A percentile compares a stretch with the other conserved stretches of the same genome.
These are phyloP conservation scores for Dryocosmus kuriphilus DNA, from an alignment of 2,888 invertebrate species.

Conservation along the genomic window DNA sequence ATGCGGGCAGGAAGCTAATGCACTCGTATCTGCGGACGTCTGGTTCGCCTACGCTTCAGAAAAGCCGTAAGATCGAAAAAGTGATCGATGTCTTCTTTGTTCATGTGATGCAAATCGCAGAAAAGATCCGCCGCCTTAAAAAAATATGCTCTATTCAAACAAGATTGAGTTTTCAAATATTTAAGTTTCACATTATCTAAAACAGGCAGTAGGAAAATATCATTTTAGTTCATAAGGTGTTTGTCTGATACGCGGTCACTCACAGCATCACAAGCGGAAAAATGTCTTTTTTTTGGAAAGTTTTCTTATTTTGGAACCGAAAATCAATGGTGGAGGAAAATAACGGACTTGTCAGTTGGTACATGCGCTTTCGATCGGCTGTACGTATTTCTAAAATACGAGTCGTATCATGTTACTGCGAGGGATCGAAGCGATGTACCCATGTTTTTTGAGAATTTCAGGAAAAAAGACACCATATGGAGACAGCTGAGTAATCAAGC, in stretches of 20 bases:
- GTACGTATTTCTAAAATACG: conserved; percentile 68
- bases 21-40: conserved; percentile 22
- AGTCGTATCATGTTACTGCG: conserved; percentile 66
- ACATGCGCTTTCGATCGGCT: conserved; percentile 58
- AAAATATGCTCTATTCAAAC: not conserved
- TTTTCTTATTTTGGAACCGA: not conserved
- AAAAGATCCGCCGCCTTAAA: conserved; percentile 4
- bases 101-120: conserved; percentile 34
- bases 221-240: not conserved
- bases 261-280: not conserved
- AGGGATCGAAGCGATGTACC: conserved; percentile 45
- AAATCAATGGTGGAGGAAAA: not conserved
- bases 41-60: conserved; percentile 35
- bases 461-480: conserved; percentile 8
- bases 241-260: not conserved
- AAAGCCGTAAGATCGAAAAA: conserved; percentile 32
- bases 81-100: conserved; percentile 37
- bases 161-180: not conserved
- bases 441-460: conserved; percentile 39
- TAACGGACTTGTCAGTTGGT: conserved; percentile 17
- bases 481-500: conserved; percentile 12
- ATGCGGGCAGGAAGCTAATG: conserved; percentile 37
- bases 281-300: not conserved
- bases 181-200: conserved; percentile 9
- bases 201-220: not conserved